These are phyloP conservation scores for Vanessa tameamea DNA, from an alignment of 1,140 invertebrate species.

Conservation along the genomic window DNA sequence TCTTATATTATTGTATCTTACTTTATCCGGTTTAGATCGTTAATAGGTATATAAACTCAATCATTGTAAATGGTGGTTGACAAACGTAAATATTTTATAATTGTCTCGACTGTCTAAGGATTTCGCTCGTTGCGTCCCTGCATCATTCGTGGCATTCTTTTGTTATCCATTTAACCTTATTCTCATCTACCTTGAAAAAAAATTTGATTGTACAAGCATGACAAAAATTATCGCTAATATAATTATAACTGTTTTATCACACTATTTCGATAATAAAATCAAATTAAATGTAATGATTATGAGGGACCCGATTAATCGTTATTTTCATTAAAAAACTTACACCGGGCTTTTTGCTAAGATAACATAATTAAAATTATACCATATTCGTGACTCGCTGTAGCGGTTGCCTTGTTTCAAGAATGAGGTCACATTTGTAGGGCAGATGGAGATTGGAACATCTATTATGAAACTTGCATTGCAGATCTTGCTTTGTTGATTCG, in stretches of 20 bases:
- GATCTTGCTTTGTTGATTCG: constrained; percentile 10
- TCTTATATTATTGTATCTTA: too few relatives aligned
- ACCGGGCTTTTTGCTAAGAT: not conserved
- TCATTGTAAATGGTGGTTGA: too few relatives aligned
- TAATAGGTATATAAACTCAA: too few relatives aligned
- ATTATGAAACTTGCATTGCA: constrained; percentile 29
- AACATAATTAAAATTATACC: constrained; percentile 2
- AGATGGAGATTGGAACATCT: constrained; percentile 35
- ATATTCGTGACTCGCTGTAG: constrained; percentile 1
- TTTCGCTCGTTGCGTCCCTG: too few relatives aligned
- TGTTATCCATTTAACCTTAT: too few relatives aligned
- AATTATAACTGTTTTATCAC: not conserved
- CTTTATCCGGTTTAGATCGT: too few relatives aligned
- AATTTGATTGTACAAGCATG: too few relatives aligned
- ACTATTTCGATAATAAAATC: not conserved
- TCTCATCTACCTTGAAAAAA: too few relatives aligned
- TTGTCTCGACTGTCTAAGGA: too few relatives aligned
- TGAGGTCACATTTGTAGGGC: constrained; percentile 31
- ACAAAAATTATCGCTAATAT: too few relatives aligned
- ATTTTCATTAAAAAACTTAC: not conserved
- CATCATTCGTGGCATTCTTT: too few relatives aligned
- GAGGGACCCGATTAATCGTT: not conserved
- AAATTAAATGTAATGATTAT: not conserved
- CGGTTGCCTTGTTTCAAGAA: constrained; percentile 20
- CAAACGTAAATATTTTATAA: too few relatives aligned